Evolutionary conservation across 2,113 vertebrate genomes (phyloP), one percentile per base, ranked within the genome.

Genomic region (Oreocharis arfaki): DNA sequence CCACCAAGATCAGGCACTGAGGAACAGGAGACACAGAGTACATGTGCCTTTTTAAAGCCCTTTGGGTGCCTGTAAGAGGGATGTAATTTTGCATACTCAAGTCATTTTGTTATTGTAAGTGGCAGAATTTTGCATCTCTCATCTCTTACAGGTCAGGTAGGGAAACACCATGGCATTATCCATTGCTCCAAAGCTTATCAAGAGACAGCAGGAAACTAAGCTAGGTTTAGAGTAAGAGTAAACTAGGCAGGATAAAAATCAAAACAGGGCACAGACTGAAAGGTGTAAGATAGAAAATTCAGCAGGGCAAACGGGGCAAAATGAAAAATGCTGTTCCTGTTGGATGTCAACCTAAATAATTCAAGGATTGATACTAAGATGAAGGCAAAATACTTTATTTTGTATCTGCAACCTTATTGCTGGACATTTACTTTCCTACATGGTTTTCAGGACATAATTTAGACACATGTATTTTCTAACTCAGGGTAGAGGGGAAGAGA

Each of bases 21-120:
- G 60, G 46, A 84, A 46, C 8, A 59, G 52, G 30, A 60, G 69
- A 85, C 53, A 64, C 67, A 88, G 44, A 84, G 59, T 7, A 84
- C 32, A 63, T 0, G 83, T 95, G 91, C 96, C 93, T 96, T 96
- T 74, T 68, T 35, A 53, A 90, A 95, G 69, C 69, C 64, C 87
- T 83, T 44, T 80, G 47, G 75, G 75, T 85, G 56, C 90, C 69
- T 93, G 83, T 71, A 57, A 75, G 90, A 92, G 53, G 39, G 60
- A 44, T 71, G 44, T 61, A 39, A 53, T 87, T 96, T 88, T 94
- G 88, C 73, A 92, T 69, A n/a, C 52, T 67, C 6, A 0, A 0
- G 35, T 95, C 59, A 70, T 87, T 94, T 68, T 90, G 46, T 60
- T 83, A 71, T 17, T 75, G 56, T 22, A 90, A 56, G 52, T 68